Conservation (phyloP, 2,113 vertebrate genomes). For the Mugil cephalus region DNA sequence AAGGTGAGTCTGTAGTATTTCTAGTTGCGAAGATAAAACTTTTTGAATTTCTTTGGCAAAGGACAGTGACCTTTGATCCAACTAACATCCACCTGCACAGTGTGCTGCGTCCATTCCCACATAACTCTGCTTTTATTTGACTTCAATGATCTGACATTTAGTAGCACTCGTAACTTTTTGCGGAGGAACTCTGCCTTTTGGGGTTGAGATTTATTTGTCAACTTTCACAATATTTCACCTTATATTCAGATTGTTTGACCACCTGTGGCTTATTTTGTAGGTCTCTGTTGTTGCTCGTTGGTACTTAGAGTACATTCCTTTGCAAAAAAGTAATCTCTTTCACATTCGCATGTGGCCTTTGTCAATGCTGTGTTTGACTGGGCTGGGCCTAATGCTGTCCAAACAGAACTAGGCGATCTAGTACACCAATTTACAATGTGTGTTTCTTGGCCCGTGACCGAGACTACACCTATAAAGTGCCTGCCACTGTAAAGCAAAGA, state of each 20-base stretch:
- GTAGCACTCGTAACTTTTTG: conserved; percentile 45
- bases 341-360: conserved; percentile 58
- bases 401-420: conserved; percentile 59
- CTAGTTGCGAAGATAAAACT: conserved; percentile 36
- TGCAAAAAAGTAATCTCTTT: conserved; percentile 55
- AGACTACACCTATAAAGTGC: conserved; percentile 49
- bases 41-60: conserved; percentile 53
- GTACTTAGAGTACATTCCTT: conserved; percentile 70
- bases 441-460: conserved; percentile 67
- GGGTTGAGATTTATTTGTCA: conserved; percentile 69
- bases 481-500: conserved; percentile 27
- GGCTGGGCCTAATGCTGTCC: conserved; percentile 45
- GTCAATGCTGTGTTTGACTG: conserved; percentile 64
- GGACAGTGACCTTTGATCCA: conserved; percentile 26
- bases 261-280: conserved; percentile 62
- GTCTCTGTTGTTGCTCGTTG: conserved; percentile 67
- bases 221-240: conserved; percentile 72
- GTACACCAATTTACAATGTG: conserved; percentile 64
- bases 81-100: conserved; percentile 45
- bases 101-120: conserved; percentile 35
- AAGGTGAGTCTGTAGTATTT: conserved; percentile 38
- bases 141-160: conserved; percentile 65
- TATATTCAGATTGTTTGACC: conserved; percentile 61
- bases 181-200: conserved; percentile 50
- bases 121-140: conserved; percentile 66